Percentiles rank a stretch among this genome's conserved stretches.
Conservation (phyloP, 2,888 invertebrate genomes). For the Trissoscelio sp. region DNA sequence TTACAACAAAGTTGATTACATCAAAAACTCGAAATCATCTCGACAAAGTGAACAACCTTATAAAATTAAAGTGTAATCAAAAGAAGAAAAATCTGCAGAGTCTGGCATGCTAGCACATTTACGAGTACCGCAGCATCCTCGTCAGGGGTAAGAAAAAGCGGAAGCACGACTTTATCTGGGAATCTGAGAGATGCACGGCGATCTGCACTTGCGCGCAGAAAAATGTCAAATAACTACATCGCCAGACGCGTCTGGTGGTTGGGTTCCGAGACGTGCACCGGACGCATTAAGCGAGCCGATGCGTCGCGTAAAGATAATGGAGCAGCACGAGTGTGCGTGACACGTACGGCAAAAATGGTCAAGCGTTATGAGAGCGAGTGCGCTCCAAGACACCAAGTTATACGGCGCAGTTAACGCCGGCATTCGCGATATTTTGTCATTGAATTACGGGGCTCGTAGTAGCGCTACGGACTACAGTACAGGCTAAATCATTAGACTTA, state of each 20-base stretch:
- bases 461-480: conserved; percentile 14
- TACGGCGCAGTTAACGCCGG: conserved; percentile 45
- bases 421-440: conserved; percentile 51
- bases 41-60: conserved; percentile 51
- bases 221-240: conserved; percentile 56
- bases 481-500: conserved; percentile 2
- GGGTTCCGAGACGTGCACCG: conserved; percentile 17
- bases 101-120: conserved; percentile 40
- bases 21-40: conserved; percentile 34
- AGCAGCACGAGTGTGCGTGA: conserved; percentile 34
- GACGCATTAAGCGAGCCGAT: conserved; percentile 44
- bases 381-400: conserved; percentile 35
- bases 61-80: conserved; percentile 54
- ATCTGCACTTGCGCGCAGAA: conserved; percentile 41
- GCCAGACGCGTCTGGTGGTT: conserved; percentile 50
- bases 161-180: conserved; percentile 58
- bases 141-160: conserved; percentile 50
- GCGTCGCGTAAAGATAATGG: conserved; percentile 45
- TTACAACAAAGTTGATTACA: conserved; percentile 40
- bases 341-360: conserved; percentile 35
- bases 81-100: conserved; percentile 9
- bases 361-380: conserved; percentile 31
- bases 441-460: conserved; percentile 30
- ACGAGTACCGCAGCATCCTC: conserved; percentile 35
- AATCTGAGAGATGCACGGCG: conserved; percentile 45